These are phyloP conservation scores for Bucco capensis DNA, from an alignment of 2,113 vertebrate species.

Conservation along the genomic window DNA sequence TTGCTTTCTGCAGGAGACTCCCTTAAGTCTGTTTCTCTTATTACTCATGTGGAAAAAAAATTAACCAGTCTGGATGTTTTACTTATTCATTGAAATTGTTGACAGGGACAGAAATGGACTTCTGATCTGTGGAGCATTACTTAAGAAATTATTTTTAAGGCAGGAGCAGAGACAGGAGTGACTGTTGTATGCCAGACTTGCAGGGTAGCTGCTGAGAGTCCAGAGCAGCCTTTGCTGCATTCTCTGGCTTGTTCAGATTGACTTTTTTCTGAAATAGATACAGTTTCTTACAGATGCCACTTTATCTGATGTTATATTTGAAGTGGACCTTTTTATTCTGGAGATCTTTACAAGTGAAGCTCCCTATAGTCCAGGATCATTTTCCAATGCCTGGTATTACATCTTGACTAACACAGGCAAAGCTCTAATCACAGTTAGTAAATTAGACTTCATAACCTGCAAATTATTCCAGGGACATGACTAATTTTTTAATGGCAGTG, in stretches of 20 bases:
- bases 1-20: background rate
- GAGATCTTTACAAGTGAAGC: background rate
- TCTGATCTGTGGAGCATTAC: background rate
- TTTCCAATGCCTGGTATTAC: background rate
- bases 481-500: slow-evolving; percentile 12
- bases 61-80: background rate
- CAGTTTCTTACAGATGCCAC: background rate
- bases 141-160: background rate
- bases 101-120: background rate
- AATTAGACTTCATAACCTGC: slow-evolving; percentile 16
- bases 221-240: background rate
- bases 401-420: background rate
- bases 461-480: slow-evolving; percentile 17
- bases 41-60: background rate
- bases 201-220: background rate
- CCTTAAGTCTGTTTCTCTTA: background rate
- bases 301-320: background rate
- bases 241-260: background rate
- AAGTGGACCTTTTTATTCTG: background rate
- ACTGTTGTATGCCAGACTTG: background rate
- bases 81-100: background rate
- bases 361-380: background rate
- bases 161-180: background rate
- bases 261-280: background rate
- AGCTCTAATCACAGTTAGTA: slow-evolving; percentile 45